Base-by-base conservation (phyloP, 2,113 vertebrate species). In the Cheilinus undulatus region DNA sequence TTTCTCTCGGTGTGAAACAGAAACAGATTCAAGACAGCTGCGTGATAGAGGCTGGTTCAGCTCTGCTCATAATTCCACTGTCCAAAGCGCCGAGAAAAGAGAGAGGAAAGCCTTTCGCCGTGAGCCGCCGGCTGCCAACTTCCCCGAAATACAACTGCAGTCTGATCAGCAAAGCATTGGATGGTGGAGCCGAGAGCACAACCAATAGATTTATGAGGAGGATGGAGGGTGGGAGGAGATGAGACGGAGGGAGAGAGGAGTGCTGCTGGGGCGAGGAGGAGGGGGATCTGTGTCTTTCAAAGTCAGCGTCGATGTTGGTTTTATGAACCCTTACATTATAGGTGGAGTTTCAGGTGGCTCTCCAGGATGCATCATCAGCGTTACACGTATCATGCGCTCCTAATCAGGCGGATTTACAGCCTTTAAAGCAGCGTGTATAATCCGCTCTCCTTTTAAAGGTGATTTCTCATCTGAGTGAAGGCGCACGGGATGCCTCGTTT, bases 61-160 rank as follows among this genome's bases (percentile, higher is more conserved):
- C 97, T 96, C 95, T 98, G 96, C 93, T 96, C 97, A 99, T 99
- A 97, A 97, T 99, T 96, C 96, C 97, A 94, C 94, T 95, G 96
- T 96, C 95, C 95, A 94, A n/a, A 94, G 93, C 94, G 94, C 90
- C 94, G 94, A 94, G 93, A 86, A 82, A 76, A 50, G 43, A 26
- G n/a, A 54, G 45, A 57, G 70, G 70, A 76, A 93, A 93, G 93
- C 94, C 93, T 94, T 91, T 92, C 50, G 94, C 95, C 93, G 95
- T 91, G 92, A 95, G 94, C 93, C 94, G 95, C 95, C 95, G 96
- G 97, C 95, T 97, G 76, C 76, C 76, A 89, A 91, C 88, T 88
- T 89, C 97, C 95, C 95, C 94, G 59, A 95, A 96, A 96, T 94
- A 96, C 95, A 97, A 96, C 95, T 96, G 96, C 96, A 94, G 96